Conservation (phyloP, 2,113 vertebrate species). For the Charadrius vociferus region DNA sequence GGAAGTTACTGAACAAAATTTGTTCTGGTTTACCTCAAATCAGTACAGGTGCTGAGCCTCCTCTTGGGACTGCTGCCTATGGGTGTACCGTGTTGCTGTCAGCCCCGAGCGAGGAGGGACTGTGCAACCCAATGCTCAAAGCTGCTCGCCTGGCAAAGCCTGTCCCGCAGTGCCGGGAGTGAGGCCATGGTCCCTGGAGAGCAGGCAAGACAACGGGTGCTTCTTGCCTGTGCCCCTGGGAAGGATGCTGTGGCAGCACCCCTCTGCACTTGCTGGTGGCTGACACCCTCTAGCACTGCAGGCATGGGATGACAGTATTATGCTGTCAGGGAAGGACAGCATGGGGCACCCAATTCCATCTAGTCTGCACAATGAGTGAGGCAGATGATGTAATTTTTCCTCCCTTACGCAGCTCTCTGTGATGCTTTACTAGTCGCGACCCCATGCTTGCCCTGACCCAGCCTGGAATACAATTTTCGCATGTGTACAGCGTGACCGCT, state of each 20-base stretch:
- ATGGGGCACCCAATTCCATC: fast-evolving
- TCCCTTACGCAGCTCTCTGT: neutral
- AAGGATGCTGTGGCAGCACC: fast-evolving
- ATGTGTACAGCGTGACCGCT: neutral
- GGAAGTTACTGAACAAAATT: too few species aligned
- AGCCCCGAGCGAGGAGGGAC: fast-evolving
- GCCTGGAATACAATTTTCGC: neutral
- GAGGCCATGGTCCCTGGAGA: neutral
- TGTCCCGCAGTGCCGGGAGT: fast-evolving
- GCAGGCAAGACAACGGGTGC: fast-evolving
- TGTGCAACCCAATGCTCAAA: neutral
- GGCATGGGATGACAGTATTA: neutral
- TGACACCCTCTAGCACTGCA: neutral
- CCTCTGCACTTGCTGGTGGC: neutral
- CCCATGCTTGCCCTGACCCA: neutral
- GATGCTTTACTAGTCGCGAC: neutral
- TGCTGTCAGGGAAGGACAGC: fast-evolving
- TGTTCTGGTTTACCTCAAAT: too few species aligned
- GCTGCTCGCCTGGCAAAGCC: fast-evolving
- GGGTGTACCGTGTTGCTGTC: fast-evolving
- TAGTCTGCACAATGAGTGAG: neutral
- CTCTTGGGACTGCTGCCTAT: fast-evolving
- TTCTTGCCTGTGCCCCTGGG: neutral
- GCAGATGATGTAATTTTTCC: neutral
- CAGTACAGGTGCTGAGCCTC: too few species aligned